Evolutionary conservation across 1,140 invertebrate species (phyloP), one percentile per base, ranked within the genome.

Genomic region (Ladona fulva): DNA sequence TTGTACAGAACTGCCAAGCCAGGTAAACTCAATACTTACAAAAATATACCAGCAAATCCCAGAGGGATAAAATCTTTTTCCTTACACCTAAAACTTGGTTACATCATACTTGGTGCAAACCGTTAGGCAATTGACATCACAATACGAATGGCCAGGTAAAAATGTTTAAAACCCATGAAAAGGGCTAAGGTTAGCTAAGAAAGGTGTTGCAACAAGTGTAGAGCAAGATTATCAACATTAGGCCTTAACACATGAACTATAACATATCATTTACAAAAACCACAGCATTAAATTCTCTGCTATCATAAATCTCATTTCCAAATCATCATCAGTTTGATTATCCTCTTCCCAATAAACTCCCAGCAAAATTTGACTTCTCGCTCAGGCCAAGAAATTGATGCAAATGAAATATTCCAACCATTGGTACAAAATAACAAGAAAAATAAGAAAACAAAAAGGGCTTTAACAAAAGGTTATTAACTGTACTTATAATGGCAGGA

Each of bases 31-130:
- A 66, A 66, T 22, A 66, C 14, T 37, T 66, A 66, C 52, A 66
- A 66, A 66, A 66, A 66, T 66, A 66, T 66, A 66, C 52, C n/a
- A 22, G 52, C 52, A 66, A 19, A 66, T 66, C 52, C 52, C 52
- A 19, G 8, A 6, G 52, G 52, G 52, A 66, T 66, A 16, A 66
- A 37, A 37, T 37, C 52, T 66, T 66, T 66, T 66, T 19, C 52
- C 52, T 66, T 19, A 66, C 14, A 1, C n/a, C 52, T 66, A 66
- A 16, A 66, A 66, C 52, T 66, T 66, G 52, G 52, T 66, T 66
- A 66, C 16, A 66, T 66, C n/a, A 66, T 66, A 66, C n/a, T 66
- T 66, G 52, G 52, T 66, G 52, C 14, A 66, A 66, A 66, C 52
- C 52, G 14, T 66, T 66, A 19, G 52, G 52, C 52, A 66, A 12